A percentile compares a stretch with the other conserved stretches of the same genome.
These are phyloP conservation scores for Argya squamiceps DNA, from an alignment of 2,797 vertebrate species.

Conservation along the genomic window DNA sequence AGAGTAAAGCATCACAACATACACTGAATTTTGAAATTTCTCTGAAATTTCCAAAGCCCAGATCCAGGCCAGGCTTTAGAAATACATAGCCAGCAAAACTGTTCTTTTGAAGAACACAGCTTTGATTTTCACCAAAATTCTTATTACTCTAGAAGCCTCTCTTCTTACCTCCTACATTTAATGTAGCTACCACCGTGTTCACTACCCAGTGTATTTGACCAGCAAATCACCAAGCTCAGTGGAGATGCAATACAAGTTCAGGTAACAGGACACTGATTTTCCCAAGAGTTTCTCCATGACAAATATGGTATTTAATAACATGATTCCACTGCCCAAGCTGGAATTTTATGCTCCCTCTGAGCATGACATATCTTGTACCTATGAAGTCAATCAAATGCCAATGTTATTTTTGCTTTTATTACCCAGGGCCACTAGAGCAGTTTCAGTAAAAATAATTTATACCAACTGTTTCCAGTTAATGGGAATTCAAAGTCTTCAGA, in stretches of 20 bases:
- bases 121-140: background rate
- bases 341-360: constrained; percentile 38
- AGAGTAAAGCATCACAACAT: background rate
- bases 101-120: background rate
- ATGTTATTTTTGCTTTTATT: constrained; percentile 61
- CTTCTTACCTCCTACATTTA: background rate
- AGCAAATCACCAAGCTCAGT: background rate
- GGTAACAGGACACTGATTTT: background rate
- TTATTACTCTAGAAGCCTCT: background rate
- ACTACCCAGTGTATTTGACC: background rate
- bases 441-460: constrained; percentile 67
- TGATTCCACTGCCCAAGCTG: background rate
- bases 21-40: background rate
- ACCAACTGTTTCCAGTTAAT: constrained; percentile 55
- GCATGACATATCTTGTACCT: constrained; percentile 40
- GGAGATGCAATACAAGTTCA: background rate
- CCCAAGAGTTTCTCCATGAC: background rate
- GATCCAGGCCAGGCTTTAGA: background rate
- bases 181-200: background rate
- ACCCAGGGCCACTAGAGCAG: constrained; percentile 9
- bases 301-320: background rate
- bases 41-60: background rate
- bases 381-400: constrained; percentile 41
- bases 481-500: constrained; percentile 48
- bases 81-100: background rate